Conservation (phyloP, 1,140 invertebrate species). For the Caenorhabditis tropicalis region DNA sequence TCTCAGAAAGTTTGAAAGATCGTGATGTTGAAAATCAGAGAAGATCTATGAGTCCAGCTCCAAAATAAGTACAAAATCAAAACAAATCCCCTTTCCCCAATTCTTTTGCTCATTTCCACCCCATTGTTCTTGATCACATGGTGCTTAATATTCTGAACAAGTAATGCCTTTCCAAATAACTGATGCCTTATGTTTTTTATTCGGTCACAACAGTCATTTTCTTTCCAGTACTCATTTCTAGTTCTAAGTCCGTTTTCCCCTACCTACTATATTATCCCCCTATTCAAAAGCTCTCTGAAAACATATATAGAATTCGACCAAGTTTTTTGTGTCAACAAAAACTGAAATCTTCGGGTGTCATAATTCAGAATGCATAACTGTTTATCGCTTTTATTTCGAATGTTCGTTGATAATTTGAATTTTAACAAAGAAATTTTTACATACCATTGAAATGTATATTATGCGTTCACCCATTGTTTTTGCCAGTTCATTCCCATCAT, state of each 20-base stretch:
- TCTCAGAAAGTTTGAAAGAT: slow-evolving; percentile 69
- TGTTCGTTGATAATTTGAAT: too few relatives aligned
- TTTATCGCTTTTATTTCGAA: neutral
- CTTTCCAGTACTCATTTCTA: slow-evolving; percentile 1
- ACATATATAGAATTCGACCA: neutral
- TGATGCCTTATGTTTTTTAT: slow-evolving; percentile 4
- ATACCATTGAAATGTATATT: too few relatives aligned
- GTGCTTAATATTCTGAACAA: neutral
- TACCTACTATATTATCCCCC: neutral
- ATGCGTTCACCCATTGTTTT: neutral
- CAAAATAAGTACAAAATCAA: neutral
- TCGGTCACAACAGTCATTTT: slow-evolving; percentile 24
- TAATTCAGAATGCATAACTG: neutral
- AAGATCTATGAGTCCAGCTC: slow-evolving; percentile 43
- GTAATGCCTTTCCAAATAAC: neutral
- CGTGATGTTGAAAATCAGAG: slow-evolving; percentile 45
- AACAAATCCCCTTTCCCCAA: neutral
- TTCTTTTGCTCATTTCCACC: slow-evolving; percentile 31
- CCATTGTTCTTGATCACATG: slow-evolving; percentile 2
- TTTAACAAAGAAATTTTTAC: too few relatives aligned
- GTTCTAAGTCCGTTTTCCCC: neutral
- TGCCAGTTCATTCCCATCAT: neutral
- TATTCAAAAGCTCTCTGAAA: slow-evolving; percentile 28
- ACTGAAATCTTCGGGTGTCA: neutral
- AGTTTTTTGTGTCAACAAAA: slow-evolving; percentile 32